Base-by-base conservation (phyloP, 2,797 vertebrate species). In the Craterocephalus amniculus region DNA sequence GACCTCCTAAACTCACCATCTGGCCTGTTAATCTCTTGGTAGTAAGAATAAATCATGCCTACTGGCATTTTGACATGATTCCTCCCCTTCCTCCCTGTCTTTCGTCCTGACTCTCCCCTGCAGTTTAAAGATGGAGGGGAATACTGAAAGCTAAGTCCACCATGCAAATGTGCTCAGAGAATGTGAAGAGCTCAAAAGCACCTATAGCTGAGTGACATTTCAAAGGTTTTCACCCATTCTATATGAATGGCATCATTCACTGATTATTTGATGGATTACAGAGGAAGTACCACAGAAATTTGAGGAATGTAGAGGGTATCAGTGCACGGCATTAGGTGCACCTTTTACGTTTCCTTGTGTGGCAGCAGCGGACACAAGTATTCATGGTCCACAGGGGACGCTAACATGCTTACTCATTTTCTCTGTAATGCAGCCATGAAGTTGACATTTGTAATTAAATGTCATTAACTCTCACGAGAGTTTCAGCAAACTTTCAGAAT, bases 1-100 rank as follows among this genome's bases (percentile, higher is more conserved):
- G 77, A 70, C 83, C 76, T 88, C 84, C 76, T 83, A 83, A 86
- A 87, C 63, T 84, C 81, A 70, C 90, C 87, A 91, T 91, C 87
- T 91, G 90, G 82, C 70, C 79, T 10, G 6, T 14, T 26, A 67
- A 58, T 83, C 81, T 87, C 84, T 38, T 57, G 80, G 64, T 81
- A 81, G 72, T 45, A 77, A 70, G 70, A 87, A 70, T 87, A 78
- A 83, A 81, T 89, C 83, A 87, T 54, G 63, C 74, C 79, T 83
- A 78, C 64, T 60, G 70, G 72, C 76, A 76, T 72, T 83, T 85
- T 45, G 59, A 75, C 55, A 78, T 12, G 58, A 38, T 14, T 49
- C 29, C 34, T 26, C 61, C 69, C 65, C 26, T 18, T 18, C 58
- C 63, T 29, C 18, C 52, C 26, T 43, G 38, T 38, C 29, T 24